Evolutionary conservation across 2,888 invertebrate genomes (phyloP).

Genomic region (Synanthedon myopaeformis): DNA sequence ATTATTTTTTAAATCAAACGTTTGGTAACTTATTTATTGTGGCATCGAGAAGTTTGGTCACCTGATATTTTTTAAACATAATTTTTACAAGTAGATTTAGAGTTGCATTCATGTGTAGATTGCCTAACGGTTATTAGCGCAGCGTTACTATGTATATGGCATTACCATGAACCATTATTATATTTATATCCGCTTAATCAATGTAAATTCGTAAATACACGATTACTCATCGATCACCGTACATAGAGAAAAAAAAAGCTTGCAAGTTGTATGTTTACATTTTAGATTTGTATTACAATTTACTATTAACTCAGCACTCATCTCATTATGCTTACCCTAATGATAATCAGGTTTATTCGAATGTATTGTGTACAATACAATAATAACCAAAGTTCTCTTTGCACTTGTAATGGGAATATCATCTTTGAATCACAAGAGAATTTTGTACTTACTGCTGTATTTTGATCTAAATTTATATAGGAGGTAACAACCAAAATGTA

Average conservation of each 20-base stretch:
- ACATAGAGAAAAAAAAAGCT: conserved; percentile 20
- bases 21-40: conserved; percentile 47
- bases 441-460: conserved; percentile 44
- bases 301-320: conserved; percentile 49
- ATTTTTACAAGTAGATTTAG: conserved; percentile 25
- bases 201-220: conserved; percentile 47
- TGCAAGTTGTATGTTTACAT: conserved; percentile 35
- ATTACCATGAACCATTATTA: background rate
- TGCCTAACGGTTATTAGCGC: conserved; percentile 46
- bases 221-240: conserved; percentile 21
- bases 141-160: conserved; percentile 3
- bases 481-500: conserved; percentile 45
- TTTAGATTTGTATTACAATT: conserved; percentile 56
- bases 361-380: conserved; percentile 18
- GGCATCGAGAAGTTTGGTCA: conserved; percentile 49
- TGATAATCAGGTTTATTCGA: conserved; percentile 18
- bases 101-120: conserved; percentile 43
- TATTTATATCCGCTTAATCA: conserved; percentile 39
- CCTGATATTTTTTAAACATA: conserved; percentile 36
- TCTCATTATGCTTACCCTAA: conserved; percentile 37
- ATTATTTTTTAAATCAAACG: conserved; percentile 5
- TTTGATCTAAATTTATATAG: conserved; percentile 49
- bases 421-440: conserved; percentile 20
- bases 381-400: conserved; percentile 33
- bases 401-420: conserved; percentile 9